Evolutionary conservation across 1,140 invertebrate species (phyloP).

Genomic region (Sesamia nonagrioides): DNA sequence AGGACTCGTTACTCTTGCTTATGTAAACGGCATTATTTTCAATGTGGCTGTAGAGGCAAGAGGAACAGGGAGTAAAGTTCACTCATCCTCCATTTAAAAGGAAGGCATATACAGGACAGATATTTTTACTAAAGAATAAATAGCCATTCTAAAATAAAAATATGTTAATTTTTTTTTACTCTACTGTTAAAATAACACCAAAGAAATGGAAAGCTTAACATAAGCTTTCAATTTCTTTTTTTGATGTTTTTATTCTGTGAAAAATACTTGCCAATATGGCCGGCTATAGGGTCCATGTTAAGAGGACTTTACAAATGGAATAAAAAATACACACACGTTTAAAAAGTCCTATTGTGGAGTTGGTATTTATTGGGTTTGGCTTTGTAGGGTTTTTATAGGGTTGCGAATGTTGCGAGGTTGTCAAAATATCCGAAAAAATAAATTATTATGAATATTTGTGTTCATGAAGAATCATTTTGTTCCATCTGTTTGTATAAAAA

Average conservation of each 20-base stretch:
- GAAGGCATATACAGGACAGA: not conserved
- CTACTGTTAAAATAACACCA: not conserved
- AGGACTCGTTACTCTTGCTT: too few species aligned
- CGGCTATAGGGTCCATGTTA: conserved; percentile 17
- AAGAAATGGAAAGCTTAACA: not conserved
- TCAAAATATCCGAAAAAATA: conserved; percentile 12
- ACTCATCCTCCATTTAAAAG: too few species aligned
- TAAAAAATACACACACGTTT: conserved; percentile 35
- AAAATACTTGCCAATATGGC: conserved; percentile 20
- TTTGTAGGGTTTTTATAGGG: conserved; percentile 8
- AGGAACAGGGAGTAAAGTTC: too few species aligned
- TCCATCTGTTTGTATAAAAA: too few species aligned
- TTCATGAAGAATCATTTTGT: too few species aligned
- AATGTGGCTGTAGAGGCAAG: too few species aligned
- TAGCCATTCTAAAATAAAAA: not conserved
- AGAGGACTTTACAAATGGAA: conserved; percentile 40
- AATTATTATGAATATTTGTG: too few species aligned
- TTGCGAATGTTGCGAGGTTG: not conserved
- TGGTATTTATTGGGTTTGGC: conserved; percentile 48
- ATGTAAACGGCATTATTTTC: conserved; percentile 17
- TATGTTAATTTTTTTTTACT: too few species aligned
- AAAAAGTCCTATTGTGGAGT: conserved; percentile 50
- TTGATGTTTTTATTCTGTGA: too few species aligned
- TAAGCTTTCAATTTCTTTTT: too few species aligned
- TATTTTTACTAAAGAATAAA: not conserved